A percentile compares a stretch with the other conserved stretches of the same genome.
These are phyloP conservation scores for Sakesphorus luctuosus DNA, from an alignment of 2,113 vertebrate genomes.

Conservation along the genomic window DNA sequence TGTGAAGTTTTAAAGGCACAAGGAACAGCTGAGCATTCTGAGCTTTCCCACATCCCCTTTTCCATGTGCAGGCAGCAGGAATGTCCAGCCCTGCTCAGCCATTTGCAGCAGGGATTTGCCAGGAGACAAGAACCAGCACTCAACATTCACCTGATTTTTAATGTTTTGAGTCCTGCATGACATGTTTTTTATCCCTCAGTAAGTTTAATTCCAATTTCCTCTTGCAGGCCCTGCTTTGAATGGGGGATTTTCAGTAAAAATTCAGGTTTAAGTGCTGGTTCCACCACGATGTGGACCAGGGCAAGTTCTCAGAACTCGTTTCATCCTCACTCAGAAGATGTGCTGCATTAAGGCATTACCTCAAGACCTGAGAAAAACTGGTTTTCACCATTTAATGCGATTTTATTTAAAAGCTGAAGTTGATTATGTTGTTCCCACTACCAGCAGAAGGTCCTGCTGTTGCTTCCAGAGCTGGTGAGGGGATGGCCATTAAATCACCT, in stretches of 20 bases:
- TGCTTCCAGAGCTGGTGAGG: constrained; percentile 18
- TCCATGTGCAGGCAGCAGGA: background rate
- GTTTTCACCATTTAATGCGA: background rate
- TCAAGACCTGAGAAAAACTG: background rate
- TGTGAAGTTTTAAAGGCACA: background rate
- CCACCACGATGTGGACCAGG: background rate
- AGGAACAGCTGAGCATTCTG: constrained; percentile 3
- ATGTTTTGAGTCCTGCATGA: background rate
- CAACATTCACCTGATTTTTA: background rate
- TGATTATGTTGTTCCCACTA: background rate
- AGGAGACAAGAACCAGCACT: background rate
- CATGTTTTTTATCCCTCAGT: background rate
- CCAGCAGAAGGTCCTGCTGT: background rate
- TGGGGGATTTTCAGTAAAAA: background rate
- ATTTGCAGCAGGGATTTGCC: background rate
- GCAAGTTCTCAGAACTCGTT: background rate
- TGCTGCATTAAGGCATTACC: background rate
- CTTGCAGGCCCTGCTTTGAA: background rate
- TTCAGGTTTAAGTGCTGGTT: background rate
- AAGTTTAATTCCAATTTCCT: background rate
- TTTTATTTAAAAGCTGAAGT: constrained; percentile 6
- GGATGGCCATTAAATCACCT: too few relatives aligned
- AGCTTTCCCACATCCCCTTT: background rate
- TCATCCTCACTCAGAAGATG: background rate
- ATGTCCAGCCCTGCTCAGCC: background rate